Evolutionary conservation across 2,888 invertebrate genomes (phyloP).

Genomic region (Tineola bisselliella): DNA sequence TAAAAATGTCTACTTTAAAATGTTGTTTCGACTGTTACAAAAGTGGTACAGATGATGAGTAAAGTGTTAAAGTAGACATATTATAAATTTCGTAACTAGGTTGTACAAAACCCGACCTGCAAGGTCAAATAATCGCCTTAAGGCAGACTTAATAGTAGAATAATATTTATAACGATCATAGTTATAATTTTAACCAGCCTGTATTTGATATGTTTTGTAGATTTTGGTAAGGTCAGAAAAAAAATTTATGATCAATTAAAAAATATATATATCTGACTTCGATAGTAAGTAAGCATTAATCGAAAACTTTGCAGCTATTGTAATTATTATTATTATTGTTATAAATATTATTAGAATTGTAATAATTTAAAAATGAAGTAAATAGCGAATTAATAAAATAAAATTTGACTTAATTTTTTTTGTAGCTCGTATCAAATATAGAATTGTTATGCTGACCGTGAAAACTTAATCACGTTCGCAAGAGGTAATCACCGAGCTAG

Average conservation of each 20-base stretch:
- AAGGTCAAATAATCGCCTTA: slow-evolving; percentile 34
- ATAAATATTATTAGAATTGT: too few species aligned
- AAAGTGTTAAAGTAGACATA: too few species aligned
- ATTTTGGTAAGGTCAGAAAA: slow-evolving; percentile 19
- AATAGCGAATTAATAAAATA: too few species aligned
- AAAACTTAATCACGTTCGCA: slow-evolving; percentile 30
- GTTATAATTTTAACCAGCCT: slow-evolving; percentile 34
- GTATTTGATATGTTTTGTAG: slow-evolving; percentile 14
- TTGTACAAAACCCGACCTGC: slow-evolving; percentile 21
- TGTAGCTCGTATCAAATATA: not conserved
- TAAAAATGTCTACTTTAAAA: too few species aligned
- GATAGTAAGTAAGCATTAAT: too few species aligned
- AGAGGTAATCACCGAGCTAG: slow-evolving; percentile 34
- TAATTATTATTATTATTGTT: too few species aligned
- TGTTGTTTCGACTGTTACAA: too few species aligned
- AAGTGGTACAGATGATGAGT: too few species aligned
- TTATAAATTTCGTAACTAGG: not conserved
- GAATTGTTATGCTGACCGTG: slow-evolving; percentile 26
- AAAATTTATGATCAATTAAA: not conserved
- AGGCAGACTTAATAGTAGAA: slow-evolving; percentile 32
- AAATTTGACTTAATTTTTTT: too few species aligned
- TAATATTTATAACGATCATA: slow-evolving; percentile 44
- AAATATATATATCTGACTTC: too few species aligned
- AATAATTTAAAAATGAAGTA: too few species aligned
- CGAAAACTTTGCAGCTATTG: too few species aligned